Evolutionary conservation across 2,113 vertebrate genomes (phyloP), one percentile per base, ranked within the genome.

Genomic region (Puffinus mauretanicus): DNA sequence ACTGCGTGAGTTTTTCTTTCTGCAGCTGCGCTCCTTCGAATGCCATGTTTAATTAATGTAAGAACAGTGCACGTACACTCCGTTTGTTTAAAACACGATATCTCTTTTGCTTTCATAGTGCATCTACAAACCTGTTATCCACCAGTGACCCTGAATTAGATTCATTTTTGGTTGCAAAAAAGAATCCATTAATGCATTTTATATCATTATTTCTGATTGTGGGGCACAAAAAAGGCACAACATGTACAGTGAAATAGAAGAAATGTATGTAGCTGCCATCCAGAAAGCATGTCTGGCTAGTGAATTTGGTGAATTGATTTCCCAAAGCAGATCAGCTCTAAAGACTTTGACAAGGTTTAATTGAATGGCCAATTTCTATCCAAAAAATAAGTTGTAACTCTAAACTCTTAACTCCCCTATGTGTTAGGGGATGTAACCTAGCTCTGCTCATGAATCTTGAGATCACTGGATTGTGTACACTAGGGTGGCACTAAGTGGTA

Each of bases 31-130:
- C 40, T 96, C 44, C 82, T 90, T 47, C 3, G 57, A 85, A 86
- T 95, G 96, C 82, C 95, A 87, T 36, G 24, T 82, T 96, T 82
- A 79, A 93, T 96, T 94, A 94, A 58, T 58, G 58, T 82, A 86
- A 86, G 61, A 73, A 25, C 57, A 54, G 27, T 36, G 82, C 7
- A 1, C 60, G 38, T 58, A 11, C 16, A 3, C 36, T 76, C 36
- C 20, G 1, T 54, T 96, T 82, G 19, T 62, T 83, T 86, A 65
- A 89, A 88, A 26, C 30, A 75, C 3, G 1, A 66, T 81, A 57
- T 42, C 25, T 51, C 27, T 57, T 60, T 93, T 85, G 46, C 76
- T 77, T 90, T 80, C 67, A 67, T 54, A 70, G 64, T 73, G 20
- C 73, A 60, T 66, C 67, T 73, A 8, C 73, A 76, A 87, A 58